Conservation (phyloP, 2,888 invertebrate genomes). For the Allygus modestus region DNA sequence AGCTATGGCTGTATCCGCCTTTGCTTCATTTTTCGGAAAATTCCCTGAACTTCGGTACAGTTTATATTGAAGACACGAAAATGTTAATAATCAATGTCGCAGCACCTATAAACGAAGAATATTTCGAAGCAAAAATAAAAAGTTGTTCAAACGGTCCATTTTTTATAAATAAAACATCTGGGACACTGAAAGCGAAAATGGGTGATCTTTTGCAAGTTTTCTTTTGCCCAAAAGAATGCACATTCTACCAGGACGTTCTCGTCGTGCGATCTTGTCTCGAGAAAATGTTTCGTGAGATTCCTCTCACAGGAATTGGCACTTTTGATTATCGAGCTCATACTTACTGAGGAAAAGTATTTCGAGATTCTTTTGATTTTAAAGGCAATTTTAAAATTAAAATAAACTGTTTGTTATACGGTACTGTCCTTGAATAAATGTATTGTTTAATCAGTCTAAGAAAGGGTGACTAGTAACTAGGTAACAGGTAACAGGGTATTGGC, state of each 20-base stretch:
- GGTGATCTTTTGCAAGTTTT: neutral
- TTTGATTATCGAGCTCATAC: slow-evolving; percentile 13
- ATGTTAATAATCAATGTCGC: neutral
- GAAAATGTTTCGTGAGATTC: neutral
- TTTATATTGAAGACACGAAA: slow-evolving; percentile 21
- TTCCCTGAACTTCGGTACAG: neutral
- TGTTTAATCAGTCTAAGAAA: no score
- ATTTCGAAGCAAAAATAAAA: neutral
- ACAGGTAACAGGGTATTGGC: no score
- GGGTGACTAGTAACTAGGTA: no score
- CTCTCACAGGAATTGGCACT: slow-evolving; percentile 26
- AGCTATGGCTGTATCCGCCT: neutral
- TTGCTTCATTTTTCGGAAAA: neutral
- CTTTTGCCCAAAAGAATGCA: neutral
- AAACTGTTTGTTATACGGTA: no score
- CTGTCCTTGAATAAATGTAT: no score
- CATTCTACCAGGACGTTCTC: slow-evolving; percentile 12
- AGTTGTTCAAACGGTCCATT: neutral
- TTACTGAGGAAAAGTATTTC: no score
- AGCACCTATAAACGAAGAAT: neutral
- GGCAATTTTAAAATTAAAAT: neutral
- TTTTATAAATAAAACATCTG: neutral
- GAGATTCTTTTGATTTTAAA: neutral
- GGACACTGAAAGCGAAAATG: neutral
- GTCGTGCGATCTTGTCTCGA: slow-evolving; percentile 7